Evolutionary conservation across 2,888 invertebrate species (phyloP), one percentile per base, ranked within the genome.

Genomic region (Corbicula japonica): DNA sequence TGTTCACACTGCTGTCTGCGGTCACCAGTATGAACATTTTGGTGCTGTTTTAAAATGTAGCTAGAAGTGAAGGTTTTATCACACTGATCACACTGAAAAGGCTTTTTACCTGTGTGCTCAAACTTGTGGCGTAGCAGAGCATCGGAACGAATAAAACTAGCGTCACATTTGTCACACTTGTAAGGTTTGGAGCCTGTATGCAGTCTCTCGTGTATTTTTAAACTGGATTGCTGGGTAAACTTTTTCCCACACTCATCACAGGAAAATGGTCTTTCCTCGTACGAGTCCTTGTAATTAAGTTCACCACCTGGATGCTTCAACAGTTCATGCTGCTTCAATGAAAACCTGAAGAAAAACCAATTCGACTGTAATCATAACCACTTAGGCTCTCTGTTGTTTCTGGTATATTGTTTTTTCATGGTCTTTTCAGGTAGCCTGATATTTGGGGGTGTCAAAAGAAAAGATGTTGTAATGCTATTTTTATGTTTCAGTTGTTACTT

Each of bases 1-100:
- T 35, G 35, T 28, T 65, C 65, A 32, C 65, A 65, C 26, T 65
- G 65, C 58, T 58, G 58, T 28, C 58, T 34, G n/a, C 58, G 30
- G 35, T 58, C 58, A 26, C 58, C 58, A 2, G 58, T 58, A 23
- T 58, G 58, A 8, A 58, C 58, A 35, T 58, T 58, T 21, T 38
- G 35, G 35, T 58, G 58, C 21, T 58, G 58, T 35, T 58, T 58
- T 23, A 58, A 21, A 35, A 58, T 35, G 23, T 58, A 58, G 2
- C 21, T 38, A 21, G 58, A 58, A 2, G 35, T 61, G 28, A 61
- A 61, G 2, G 41, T 21, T 18, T 61, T 61, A 3, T 38, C 38
- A 41, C 61, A 61, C 23, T 28, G 38, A 15, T 38, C 38, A 41
- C 61, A 61, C n/a, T 41, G n/a, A 23, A 23, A 61, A 2, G 61